Conservation (phyloP, 1,140 invertebrate species). For the Lepidurus packardi region DNA sequence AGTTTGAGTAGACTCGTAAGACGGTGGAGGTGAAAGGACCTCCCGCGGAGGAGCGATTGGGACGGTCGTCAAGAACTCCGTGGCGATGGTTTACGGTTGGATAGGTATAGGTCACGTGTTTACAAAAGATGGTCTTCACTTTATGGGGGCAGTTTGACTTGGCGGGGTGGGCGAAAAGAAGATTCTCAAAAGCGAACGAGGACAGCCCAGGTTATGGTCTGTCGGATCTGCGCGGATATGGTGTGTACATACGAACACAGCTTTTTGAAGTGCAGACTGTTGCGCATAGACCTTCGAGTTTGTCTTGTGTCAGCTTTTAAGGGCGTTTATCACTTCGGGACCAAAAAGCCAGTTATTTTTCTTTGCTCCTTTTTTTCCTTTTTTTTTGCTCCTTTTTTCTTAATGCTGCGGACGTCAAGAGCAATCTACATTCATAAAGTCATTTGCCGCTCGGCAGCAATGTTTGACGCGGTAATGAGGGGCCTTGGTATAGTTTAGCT, state of each 20-base stretch:
- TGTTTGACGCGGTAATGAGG: constrained; percentile 17
- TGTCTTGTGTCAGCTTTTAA: background rate
- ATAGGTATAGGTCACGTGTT: constrained; percentile 10
- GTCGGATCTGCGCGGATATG: background rate
- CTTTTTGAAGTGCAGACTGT: background rate
- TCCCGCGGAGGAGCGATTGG: constrained; percentile 3
- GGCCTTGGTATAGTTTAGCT: background rate
- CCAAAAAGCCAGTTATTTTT: background rate
- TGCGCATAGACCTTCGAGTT: background rate
- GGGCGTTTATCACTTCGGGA: background rate
- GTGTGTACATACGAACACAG: background rate
- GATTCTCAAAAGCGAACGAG: background rate
- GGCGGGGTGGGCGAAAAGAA: background rate
- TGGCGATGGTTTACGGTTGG: constrained; percentile 15
- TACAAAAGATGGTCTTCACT: constrained; percentile 4
- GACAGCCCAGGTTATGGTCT: background rate
- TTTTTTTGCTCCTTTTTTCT: background rate
- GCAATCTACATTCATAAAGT: constrained; percentile 15
- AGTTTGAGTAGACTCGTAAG: background rate
- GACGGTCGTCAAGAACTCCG: background rate
- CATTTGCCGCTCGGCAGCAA: constrained; percentile 8
- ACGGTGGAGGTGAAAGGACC: background rate
- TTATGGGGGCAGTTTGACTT: background rate
- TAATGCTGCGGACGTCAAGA: background rate
- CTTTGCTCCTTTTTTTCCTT: background rate